Evolutionary conservation across 2,797 vertebrate species (phyloP).

Genomic region (Tauraco hartlaubi): DNA sequence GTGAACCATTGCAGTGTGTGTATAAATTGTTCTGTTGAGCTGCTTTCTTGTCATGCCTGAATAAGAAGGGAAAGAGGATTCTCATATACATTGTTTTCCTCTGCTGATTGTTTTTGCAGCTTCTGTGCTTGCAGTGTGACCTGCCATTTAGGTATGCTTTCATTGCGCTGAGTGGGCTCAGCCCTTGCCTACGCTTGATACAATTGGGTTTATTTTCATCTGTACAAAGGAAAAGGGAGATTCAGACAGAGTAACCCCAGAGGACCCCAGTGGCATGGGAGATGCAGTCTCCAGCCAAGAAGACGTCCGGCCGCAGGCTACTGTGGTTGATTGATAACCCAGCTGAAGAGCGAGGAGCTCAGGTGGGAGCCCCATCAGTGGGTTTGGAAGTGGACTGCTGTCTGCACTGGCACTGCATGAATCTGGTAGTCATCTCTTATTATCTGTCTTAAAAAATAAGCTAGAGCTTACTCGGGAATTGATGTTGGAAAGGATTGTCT

Average conservation of each 20-base stretch:
- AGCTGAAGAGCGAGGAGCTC: neutral
- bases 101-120: constrained; percentile 38
- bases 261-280: neutral
- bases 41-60: constrained; percentile 13
- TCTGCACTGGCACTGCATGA: neutral
- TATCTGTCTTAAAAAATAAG: neutral
- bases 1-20: constrained; percentile 27
- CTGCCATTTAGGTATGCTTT: constrained; percentile 12
- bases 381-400: neutral
- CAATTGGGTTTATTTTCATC: constrained; percentile 7
- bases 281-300: neutral
- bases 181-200: neutral
- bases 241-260: neutral
- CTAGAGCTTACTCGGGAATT: neutral
- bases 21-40: constrained; percentile 38
- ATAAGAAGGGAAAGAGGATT: constrained; percentile 6
- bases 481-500: neutral
- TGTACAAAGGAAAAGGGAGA: neutral
- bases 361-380: neutral
- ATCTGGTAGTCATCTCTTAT: neutral
- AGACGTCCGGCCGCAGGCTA: neutral
- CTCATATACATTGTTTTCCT: constrained; percentile 8
- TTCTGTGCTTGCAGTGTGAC: constrained; percentile 6
- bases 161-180: neutral
- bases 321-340: constrained; percentile 15